These are phyloP conservation scores for Seriola dumerili DNA, from an alignment of 2,113 vertebrate species.

Conservation along the genomic window DNA sequence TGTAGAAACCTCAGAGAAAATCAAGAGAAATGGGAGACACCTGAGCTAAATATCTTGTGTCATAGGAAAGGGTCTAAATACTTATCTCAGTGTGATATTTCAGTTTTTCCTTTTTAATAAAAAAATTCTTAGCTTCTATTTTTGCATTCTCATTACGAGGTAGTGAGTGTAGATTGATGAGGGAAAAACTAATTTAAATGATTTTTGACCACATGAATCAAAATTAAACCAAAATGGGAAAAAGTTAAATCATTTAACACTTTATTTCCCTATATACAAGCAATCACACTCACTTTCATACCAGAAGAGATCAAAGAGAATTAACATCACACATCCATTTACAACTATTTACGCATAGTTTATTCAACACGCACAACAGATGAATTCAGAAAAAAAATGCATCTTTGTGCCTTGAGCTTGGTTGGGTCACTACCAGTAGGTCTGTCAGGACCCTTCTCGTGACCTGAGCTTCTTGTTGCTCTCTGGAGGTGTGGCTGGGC, in stretches of 20 bases:
- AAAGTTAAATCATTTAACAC: background rate
- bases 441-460: background rate
- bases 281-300: conserved; percentile 19
- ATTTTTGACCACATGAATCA: background rate
- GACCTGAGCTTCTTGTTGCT: background rate
- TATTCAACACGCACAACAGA: conserved; percentile 17
- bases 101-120: background rate
- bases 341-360: conserved; percentile 56
- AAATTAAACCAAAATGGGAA: background rate
- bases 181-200: background rate
- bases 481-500: background rate
- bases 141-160: background rate
- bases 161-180: background rate
- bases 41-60: background rate
- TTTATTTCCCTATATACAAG: conserved; percentile 66
- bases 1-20: no score
- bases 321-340: conserved; percentile 35
- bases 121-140: no score
- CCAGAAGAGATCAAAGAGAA: conserved; percentile 4
- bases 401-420: conserved; percentile 8
- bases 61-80: background rate
- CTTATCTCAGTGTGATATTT: background rate
- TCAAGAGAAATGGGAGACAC: background rate
- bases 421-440: background rate
- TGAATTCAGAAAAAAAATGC: conserved; percentile 4